Evolutionary conservation across 2,888 invertebrate species (phyloP), one percentile per base, ranked within the genome.

Genomic region (Melangyna quadrimaculata): DNA sequence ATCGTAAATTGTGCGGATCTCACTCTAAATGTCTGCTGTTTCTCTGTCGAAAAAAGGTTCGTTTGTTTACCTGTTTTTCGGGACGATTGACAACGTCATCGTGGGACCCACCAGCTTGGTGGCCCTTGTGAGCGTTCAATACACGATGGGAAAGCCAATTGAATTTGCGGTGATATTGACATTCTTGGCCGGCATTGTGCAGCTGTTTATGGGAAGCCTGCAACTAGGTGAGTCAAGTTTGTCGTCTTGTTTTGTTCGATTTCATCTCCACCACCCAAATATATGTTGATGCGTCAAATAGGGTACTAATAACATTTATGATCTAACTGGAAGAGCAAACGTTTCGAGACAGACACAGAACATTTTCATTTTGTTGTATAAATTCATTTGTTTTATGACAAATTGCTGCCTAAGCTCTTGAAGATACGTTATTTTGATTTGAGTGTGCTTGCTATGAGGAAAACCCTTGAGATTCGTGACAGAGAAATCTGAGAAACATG

Each of bases 61-160:
- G 69, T 96, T 98, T 89, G 93, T 98, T 75, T 98, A 99, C 93
- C 93, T 96, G 84, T 90, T 97, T 87, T 95, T 98, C 89, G 98
- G 98, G 14, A 97, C 97, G 4, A 95, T 96, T 87, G 95, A 95
- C 91, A 95, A 96, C 92, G 96, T 97, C 17, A 96, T 96, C 14
- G 96, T 97, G 88, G 97, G 98, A 19, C 98, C 98, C 0, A 98
- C 98, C 0, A 97, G 98, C 89, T 94, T 98, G 27, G 91, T 92
- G 88, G 95, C 96, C 17, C 93, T 98, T 71, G 93, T 98, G 88
- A 97, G 97, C 61, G 93, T 95, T 75, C 95, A 96, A 89, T 95
- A 95, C 88, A 95, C 96, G 19, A 93, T 94, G 88, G 95, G 94
- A 12, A 94, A 95, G 89, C 95, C 96, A 8, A 90, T 95, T 2